Percentiles rank a stretch among this genome's conserved stretches.
phyloP scores from a whole-genome alignment of 2,113 vertebrate genomes.

The Hystrix brachyura region DNA sequence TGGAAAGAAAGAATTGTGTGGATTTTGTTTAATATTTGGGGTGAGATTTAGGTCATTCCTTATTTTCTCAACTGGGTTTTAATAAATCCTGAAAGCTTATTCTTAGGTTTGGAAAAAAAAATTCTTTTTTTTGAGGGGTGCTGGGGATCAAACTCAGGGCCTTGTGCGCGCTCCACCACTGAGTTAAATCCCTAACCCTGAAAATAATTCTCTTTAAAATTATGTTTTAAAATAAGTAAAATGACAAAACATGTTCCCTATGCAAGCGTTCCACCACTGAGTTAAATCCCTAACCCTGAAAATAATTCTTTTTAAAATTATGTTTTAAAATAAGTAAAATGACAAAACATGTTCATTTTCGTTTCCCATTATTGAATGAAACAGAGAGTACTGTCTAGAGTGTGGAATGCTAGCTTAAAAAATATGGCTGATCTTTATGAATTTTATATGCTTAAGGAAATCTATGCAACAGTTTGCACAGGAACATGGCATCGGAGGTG shows the following conservation, averaged over 20 bases:
- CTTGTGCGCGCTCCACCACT: no score
- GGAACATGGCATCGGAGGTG: no score
- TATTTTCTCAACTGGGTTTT: constrained; percentile 8
- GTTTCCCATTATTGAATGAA: background rate
- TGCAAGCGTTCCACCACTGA: no score
- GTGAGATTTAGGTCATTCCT: constrained; percentile 12
- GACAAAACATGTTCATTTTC: background rate
- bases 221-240: constrained; percentile 23
- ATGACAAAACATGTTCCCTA: background rate
- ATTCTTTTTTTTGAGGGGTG: no score
- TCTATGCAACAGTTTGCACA: accelerated
- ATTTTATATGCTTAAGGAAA: background rate
- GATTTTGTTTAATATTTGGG: constrained; percentile 32
- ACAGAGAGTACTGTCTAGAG: background rate
- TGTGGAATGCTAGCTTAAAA: background rate
- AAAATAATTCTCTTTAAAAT: background rate
- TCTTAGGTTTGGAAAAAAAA: background rate
- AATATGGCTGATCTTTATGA: background rate
- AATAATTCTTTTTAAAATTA: background rate
- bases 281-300: no score
- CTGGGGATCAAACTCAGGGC: no score
- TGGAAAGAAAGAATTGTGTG: constrained; percentile 26
- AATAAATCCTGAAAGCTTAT: background rate
- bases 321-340: constrained; percentile 18
- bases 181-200: no score